A percentile compares a stretch with the other conserved stretches of the same genome.
Conservation (phyloP, 2,797 vertebrate species). For the Hafferia zeledoni region DNA sequence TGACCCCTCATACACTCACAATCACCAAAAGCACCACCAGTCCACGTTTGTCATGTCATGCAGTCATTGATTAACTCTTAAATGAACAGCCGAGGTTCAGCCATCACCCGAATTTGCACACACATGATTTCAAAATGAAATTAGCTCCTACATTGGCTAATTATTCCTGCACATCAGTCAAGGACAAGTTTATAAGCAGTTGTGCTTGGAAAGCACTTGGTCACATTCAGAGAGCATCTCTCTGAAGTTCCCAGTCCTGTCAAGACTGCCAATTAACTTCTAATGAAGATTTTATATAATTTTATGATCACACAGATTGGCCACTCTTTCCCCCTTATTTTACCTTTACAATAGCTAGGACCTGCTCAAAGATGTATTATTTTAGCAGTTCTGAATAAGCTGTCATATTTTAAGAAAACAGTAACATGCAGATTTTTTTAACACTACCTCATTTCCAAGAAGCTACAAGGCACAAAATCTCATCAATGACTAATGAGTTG, state of each 20-base stretch:
- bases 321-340: background rate
- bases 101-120: accelerated
- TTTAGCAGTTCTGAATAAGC: background rate
- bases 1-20: background rate
- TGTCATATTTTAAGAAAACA: slow-evolving; percentile 15
- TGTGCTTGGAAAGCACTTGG: background rate
- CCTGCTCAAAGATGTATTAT: background rate
- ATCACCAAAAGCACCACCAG: background rate
- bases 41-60: background rate
- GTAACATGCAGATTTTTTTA: slow-evolving; percentile 44
- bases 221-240: background rate
- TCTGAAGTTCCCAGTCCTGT: background rate
- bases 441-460: background rate
- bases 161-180: background rate
- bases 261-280: slow-evolving; percentile 9
- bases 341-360: background rate
- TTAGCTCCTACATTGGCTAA: background rate
- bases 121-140: accelerated
- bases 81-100: accelerated
- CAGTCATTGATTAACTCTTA: background rate
- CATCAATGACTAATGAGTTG: slow-evolving; percentile 76
- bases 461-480: slow-evolving; percentile 47
- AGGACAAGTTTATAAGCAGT: background rate
- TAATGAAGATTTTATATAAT: background rate
- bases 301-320: background rate